Base-by-base conservation (phyloP, 2,888 invertebrate species). In the Brachyopa scutellaris region DNA sequence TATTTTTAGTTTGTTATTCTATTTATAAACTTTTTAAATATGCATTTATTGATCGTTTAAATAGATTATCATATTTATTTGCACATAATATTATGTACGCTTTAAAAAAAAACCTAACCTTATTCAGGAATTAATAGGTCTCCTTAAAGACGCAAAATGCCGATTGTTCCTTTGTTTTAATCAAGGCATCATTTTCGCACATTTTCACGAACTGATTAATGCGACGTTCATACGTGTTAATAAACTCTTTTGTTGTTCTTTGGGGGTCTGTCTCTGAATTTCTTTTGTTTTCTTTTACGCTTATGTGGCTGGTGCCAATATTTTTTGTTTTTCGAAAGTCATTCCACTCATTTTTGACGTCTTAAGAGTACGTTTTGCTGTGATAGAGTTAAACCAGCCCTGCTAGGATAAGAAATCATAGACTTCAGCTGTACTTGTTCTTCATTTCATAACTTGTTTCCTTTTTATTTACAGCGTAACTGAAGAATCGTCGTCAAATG, bases 401-500 rank as follows among this genome's bases (percentile, higher is more conserved):
- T n/a, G n/a, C n/a, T n/a, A n/a, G n/a, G n/a, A n/a, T n/a, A n/a
- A n/a, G n/a, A n/a, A n/a, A n/a, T n/a, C n/a, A n/a, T n/a, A n/a
- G n/a, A n/a, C n/a, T n/a, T n/a, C n/a, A n/a, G n/a, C n/a, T n/a
- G n/a, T n/a, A n/a, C n/a, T n/a, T n/a, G n/a, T n/a, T n/a, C n/a
- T n/a, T n/a, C n/a, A n/a, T n/a, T n/a, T n/a, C n/a, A n/a, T n/a
- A n/a, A n/a, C n/a, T n/a, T n/a, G n/a, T n/a, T n/a, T 15, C 1
- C 2, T 9, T 42, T 29, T 11, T 6, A 19, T 21, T 47, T 64
- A 1, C 19, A 86, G 85, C 73, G 53, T 67, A 47, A 42, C 67
- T 85, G 85, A 86, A 84, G 85, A 84, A 77, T 83, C 85, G 85
- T 85, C 85, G 82, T 85, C 74, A 57, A 21, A 55, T 51, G 55